Percentiles rank a stretch among this genome's conserved stretches.
Evolutionary conservation across 1,140 invertebrate species (phyloP).

Genomic region (Aradophagus sp.): DNA sequence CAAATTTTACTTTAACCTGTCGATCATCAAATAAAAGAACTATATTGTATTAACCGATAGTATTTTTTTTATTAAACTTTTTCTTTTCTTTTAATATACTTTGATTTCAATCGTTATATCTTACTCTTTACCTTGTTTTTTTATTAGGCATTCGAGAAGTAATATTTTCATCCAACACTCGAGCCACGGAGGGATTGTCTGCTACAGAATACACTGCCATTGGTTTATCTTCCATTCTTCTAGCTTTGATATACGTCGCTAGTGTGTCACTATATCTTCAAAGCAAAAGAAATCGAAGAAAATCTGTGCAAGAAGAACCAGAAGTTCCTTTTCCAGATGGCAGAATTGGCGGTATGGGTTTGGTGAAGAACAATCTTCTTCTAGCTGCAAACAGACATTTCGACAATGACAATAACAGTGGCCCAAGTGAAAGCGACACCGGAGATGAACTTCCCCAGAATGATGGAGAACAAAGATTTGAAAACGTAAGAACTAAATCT

Average conservation of each 20-base stretch:
- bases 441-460: conserved; percentile 66
- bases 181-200: conserved; percentile 77
- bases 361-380: conserved; percentile 86
- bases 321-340: conserved; percentile 66
- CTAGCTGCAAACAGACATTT: conserved; percentile 79
- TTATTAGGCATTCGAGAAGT: conserved; percentile 84
- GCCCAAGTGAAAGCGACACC: conserved; percentile 65
- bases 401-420: conserved; percentile 74
- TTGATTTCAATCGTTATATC: too few species aligned
- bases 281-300: conserved; percentile 74
- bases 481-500: conserved; percentile 62
- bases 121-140: too few species aligned
- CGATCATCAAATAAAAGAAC: too few species aligned
- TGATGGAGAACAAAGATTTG: conserved; percentile 65
- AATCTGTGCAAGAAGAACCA: conserved; percentile 58
- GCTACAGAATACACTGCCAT: conserved; percentile 86
- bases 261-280: conserved; percentile 88
- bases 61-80: too few species aligned
- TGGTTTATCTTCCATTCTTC: conserved; percentile 84
- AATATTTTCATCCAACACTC: conserved; percentile 81
- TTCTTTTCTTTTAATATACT: too few species aligned
- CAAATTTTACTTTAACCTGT: too few species aligned
- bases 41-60: too few species aligned
- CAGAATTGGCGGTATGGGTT: conserved; percentile 76
- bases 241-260: conserved; percentile 88